Conservation (phyloP, 1,140 invertebrate species). For the Hormaphis cornu region DNA sequence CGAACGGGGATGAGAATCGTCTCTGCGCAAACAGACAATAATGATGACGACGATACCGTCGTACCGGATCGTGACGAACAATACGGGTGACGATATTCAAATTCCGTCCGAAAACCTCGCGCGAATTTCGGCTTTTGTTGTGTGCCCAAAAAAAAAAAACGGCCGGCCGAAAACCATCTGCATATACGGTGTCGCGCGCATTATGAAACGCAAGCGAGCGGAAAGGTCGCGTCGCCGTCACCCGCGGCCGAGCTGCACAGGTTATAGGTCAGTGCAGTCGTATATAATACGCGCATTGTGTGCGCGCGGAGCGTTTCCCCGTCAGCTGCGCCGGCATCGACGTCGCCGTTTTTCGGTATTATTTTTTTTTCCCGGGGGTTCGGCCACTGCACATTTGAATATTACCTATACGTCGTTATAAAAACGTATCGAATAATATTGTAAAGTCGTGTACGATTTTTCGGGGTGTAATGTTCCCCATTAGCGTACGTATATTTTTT, state of each 20-base stretch:
- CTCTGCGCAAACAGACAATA: too few species aligned
- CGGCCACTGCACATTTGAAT: constrained; percentile 10
- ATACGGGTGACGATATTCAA: too few species aligned
- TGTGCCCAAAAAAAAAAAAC: constrained; percentile 7
- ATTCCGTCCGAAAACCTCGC: neutral
- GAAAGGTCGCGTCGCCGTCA: constrained; percentile 8
- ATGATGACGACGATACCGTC: too few species aligned
- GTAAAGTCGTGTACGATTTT: constrained; percentile 31
- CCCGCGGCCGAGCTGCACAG: constrained; percentile 3
- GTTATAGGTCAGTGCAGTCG: constrained; percentile 29
- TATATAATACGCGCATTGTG: too few species aligned
- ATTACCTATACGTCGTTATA: neutral
- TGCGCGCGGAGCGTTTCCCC: neutral
- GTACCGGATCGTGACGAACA: too few species aligned
- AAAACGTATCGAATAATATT: constrained; percentile 28
- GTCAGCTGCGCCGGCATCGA: constrained; percentile 11
- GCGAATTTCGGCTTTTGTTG: neutral
- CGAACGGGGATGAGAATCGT: too few species aligned
- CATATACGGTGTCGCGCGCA: neutral
- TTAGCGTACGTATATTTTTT: constrained; percentile 23
- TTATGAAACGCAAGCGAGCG: neutral
- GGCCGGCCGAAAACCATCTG: constrained; percentile 16
- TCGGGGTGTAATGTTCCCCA: constrained; percentile 32
- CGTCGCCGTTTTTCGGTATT: neutral
- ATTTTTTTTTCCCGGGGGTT: constrained; percentile 9